These are phyloP conservation scores for Dendrocincla fuliginosa DNA, from an alignment of 2,797 vertebrate species.

Conservation along the genomic window DNA sequence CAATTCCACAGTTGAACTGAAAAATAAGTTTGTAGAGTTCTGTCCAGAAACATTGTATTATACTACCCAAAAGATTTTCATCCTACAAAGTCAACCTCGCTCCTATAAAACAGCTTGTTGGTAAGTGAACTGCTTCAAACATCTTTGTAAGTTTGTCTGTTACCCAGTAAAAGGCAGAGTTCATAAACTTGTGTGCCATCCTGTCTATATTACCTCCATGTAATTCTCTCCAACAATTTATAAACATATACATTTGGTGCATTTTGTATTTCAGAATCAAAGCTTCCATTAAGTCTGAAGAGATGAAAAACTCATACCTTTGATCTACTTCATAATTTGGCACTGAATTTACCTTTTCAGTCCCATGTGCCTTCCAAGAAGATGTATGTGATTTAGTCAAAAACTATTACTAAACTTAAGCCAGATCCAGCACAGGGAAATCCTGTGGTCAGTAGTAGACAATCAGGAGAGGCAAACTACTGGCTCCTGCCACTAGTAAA, in stretches of 20 bases:
- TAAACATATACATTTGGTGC: not conserved
- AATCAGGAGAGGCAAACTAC: not conserved
- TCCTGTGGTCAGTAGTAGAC: not conserved
- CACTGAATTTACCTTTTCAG: not conserved
- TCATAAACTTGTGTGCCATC: not conserved
- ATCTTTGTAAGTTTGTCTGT: not conserved
- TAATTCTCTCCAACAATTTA: not conserved
- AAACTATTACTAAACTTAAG: not conserved
- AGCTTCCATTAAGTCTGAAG: not conserved
- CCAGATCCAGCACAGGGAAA: not conserved
- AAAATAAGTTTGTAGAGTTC: not conserved
- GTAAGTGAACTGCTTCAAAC: not conserved
- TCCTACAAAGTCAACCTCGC: not conserved
- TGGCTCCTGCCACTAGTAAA: not conserved
- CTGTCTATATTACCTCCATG: not conserved
- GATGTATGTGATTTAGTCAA: fast-evolving
- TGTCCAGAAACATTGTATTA: not conserved
- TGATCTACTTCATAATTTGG: not conserved
- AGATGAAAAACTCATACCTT: not conserved
- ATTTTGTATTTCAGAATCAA: not conserved
- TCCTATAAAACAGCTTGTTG: not conserved
- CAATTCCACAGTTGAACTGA: not conserved
- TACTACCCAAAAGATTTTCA: not conserved
- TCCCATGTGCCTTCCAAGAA: not conserved
- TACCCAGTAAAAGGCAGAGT: not conserved